Evolutionary conservation across 2,888 invertebrate genomes (phyloP).

Genomic region (Orchesellides sinensis): DNA sequence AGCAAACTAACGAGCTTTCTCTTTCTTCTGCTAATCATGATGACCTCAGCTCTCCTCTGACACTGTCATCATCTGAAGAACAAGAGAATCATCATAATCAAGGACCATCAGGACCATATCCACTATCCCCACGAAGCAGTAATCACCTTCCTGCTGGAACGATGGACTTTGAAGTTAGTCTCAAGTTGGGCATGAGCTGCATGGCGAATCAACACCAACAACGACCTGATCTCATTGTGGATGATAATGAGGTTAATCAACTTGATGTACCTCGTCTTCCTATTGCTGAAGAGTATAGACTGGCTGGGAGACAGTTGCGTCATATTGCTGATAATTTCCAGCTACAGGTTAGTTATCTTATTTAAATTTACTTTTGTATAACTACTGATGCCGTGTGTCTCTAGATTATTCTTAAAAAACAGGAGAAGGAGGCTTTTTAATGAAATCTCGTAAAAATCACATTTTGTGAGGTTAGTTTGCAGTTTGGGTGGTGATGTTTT

Average conservation of each 20-base stretch:
- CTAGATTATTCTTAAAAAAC: too few species aligned
- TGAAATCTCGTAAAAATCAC: neutral
- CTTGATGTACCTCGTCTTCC: neutral
- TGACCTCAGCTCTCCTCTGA: neutral
- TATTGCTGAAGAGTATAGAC: neutral
- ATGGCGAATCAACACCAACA: neutral
- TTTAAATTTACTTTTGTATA: too few species aligned
- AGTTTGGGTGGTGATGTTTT: too few species aligned
- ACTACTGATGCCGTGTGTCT: too few species aligned
- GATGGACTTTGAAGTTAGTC: constrained; percentile 29
- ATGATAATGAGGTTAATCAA: neutral
- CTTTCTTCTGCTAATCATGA: neutral
- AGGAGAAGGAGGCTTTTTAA: too few species aligned
- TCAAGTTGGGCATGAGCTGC: neutral
- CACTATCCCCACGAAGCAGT: constrained; percentile 9
- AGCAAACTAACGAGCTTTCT: constrained; percentile 3
- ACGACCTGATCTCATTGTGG: neutral
- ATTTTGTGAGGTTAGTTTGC: constrained; percentile 3
- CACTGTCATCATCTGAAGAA: neutral
- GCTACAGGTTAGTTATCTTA: constrained; percentile 13
- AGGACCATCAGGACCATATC: neutral
- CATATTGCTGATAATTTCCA: constrained; percentile 29
- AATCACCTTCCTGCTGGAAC: neutral
- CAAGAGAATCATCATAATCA: too few species aligned
- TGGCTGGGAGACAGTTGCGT: neutral